A percentile compares a stretch with the other conserved stretches of the same genome.
phyloP scores from a whole-genome alignment of 2,113 vertebrate species.

The Clarias gariepinus region DNA sequence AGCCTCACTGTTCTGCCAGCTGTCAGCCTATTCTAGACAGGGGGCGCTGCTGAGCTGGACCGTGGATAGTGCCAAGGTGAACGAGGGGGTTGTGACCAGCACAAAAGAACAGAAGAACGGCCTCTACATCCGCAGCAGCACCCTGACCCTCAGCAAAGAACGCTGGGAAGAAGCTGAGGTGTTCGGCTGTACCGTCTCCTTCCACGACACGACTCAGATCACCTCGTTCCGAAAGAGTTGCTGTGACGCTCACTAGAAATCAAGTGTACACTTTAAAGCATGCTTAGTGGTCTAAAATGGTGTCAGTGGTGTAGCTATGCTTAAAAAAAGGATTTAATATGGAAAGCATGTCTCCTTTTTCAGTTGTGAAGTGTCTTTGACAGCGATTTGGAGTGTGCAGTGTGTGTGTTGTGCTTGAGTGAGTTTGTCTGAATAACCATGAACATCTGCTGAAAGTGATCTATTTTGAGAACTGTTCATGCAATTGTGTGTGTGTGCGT shows the following conservation, averaged over 20 bases:
- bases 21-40: too few species aligned
- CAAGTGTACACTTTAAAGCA: too few species aligned
- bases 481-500: background rate
- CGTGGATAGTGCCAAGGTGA: conserved; percentile 43
- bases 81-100: conserved; percentile 47
- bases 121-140: too few species aligned
- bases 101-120: too few species aligned
- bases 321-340: background rate
- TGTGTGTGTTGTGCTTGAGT: background rate
- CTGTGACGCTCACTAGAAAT: too few species aligned
- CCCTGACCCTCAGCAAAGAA: too few species aligned
- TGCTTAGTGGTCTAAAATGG: too few species aligned
- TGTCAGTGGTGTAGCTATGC: too few species aligned
- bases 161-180: too few species aligned
- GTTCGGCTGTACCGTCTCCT: too few species aligned
- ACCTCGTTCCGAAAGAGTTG: too few species aligned
- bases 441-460: conserved; percentile 9
- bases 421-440: background rate
- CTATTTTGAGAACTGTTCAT: background rate
- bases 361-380: background rate
- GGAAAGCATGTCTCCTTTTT: background rate
- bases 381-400: background rate
- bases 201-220: too few species aligned
- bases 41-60: conserved; percentile 52
- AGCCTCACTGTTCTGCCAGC: background rate